Conservation (phyloP, 2,888 invertebrate species). For the Acanthoscelides obtectus region DNA sequence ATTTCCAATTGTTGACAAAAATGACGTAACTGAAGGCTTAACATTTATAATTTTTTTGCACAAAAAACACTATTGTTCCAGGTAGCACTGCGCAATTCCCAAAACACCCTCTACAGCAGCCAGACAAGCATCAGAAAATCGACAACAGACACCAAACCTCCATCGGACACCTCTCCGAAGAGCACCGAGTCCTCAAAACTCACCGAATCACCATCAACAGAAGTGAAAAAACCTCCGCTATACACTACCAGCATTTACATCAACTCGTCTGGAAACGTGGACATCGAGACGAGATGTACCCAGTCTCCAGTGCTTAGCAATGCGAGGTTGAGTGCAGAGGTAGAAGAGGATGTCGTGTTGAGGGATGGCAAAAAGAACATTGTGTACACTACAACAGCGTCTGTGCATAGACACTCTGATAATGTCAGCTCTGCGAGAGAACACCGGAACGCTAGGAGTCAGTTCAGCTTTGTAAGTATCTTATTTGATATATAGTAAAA, state of each 20-base stretch:
- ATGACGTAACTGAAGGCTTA: too few relatives aligned
- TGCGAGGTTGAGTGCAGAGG: slow-evolving; percentile 33
- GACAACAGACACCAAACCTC: background rate
- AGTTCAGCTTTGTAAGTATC: slow-evolving; percentile 32
- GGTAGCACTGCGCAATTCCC: slow-evolving; percentile 36
- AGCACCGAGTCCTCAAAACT: slow-evolving; percentile 6
- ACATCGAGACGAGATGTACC: slow-evolving; percentile 30
- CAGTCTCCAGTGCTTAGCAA: slow-evolving; percentile 37
- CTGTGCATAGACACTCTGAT: slow-evolving; percentile 42
- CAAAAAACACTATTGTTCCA: slow-evolving; percentile 29
- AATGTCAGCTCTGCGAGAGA: slow-evolving; percentile 23
- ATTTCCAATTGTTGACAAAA: too few relatives aligned
- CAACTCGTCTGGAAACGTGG: slow-evolving; percentile 39
- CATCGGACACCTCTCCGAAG: background rate
- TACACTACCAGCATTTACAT: slow-evolving; percentile 47
- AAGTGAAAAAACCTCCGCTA: slow-evolving; percentile 27
- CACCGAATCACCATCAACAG: slow-evolving; percentile 9
- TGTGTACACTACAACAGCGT: slow-evolving; percentile 40
- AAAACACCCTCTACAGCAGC: slow-evolving; percentile 38
- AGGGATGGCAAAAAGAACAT: background rate
- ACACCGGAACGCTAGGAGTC: slow-evolving; percentile 12
- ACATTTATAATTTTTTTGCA: slow-evolving; percentile 2
- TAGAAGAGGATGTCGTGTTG: slow-evolving; percentile 26
- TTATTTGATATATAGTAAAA: too few relatives aligned
- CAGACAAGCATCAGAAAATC: background rate